Percentiles rank a stretch among this genome's conserved stretches.
Evolutionary conservation across 1,140 invertebrate genomes (phyloP).

Genomic region (Bombus superbus): DNA sequence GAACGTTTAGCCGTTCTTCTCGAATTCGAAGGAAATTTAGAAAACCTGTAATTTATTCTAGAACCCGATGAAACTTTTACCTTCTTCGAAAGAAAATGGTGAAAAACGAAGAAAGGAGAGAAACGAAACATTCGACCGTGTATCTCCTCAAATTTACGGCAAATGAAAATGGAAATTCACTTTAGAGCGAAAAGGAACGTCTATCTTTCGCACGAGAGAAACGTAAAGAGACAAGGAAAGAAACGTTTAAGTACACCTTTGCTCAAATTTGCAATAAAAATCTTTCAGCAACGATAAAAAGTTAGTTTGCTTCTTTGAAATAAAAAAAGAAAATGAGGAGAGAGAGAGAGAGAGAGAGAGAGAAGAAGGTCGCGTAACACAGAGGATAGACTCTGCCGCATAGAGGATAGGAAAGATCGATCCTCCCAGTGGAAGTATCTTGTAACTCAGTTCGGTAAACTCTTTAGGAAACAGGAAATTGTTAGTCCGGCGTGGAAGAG

Average conservation of each 20-base stretch:
- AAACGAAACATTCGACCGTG: too few species aligned
- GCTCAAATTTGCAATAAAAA: too few species aligned
- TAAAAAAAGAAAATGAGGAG: too few species aligned
- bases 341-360: not conserved
- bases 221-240: not conserved
- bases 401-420: constrained; percentile 74
- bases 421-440: constrained; percentile 77
- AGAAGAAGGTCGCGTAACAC: not conserved
- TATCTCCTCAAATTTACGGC: too few species aligned
- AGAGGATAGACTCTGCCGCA: constrained; percentile 71
- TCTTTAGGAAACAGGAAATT: constrained; percentile 82
- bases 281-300: too few species aligned
- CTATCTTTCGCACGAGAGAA: not conserved
- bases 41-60: not conserved
- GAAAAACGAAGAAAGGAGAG: too few species aligned
- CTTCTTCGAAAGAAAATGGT: too few species aligned
- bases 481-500: constrained; percentile 75
- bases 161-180: not conserved
- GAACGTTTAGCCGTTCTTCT: too few species aligned
- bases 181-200: not conserved
- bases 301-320: too few species aligned
- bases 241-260: too few species aligned
- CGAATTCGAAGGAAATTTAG: too few species aligned
- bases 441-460: constrained; percentile 79
- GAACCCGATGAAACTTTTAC: too few species aligned